A percentile compares a stretch with the other conserved stretches of the same genome.
phyloP scores from a whole-genome alignment of 2,797 vertebrate species.

The Phalloptychus januarius region DNA sequence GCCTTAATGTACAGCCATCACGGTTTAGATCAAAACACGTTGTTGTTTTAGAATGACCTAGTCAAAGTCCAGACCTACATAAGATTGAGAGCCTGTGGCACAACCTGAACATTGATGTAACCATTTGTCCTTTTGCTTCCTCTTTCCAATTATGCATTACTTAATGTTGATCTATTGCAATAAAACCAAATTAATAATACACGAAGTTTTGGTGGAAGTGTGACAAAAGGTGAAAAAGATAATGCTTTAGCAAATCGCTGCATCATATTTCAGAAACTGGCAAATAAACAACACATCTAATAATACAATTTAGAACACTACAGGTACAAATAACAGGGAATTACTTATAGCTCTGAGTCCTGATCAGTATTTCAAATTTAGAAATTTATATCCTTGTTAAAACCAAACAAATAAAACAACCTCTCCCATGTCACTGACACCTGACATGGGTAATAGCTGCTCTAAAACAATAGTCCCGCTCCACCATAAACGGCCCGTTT shows the following conservation, averaged over 20 bases:
- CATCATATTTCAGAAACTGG: neutral
- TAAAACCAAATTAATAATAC: neutral
- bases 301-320: neutral
- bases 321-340: neutral
- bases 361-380: neutral
- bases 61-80: neutral
- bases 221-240: neutral
- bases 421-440: neutral
- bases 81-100: neutral
- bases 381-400: slow-evolving; percentile 1
- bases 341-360: neutral
- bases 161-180: neutral
- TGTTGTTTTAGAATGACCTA: neutral
- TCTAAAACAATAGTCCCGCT: slow-evolving; percentile 27
- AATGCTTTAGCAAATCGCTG: neutral
- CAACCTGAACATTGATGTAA: neutral
- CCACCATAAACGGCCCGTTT: slow-evolving; percentile 65
- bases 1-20: neutral
- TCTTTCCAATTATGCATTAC: neutral
- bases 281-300: neutral
- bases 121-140: neutral
- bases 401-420: neutral
- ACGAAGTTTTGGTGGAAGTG: neutral
- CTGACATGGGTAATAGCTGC: too few species aligned
- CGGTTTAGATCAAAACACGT: neutral